A percentile compares a stretch with the other conserved stretches of the same genome.
These are phyloP conservation scores for Tetragonula clypearis DNA, from an alignment of 1,140 invertebrate species.

Conservation along the genomic window DNA sequence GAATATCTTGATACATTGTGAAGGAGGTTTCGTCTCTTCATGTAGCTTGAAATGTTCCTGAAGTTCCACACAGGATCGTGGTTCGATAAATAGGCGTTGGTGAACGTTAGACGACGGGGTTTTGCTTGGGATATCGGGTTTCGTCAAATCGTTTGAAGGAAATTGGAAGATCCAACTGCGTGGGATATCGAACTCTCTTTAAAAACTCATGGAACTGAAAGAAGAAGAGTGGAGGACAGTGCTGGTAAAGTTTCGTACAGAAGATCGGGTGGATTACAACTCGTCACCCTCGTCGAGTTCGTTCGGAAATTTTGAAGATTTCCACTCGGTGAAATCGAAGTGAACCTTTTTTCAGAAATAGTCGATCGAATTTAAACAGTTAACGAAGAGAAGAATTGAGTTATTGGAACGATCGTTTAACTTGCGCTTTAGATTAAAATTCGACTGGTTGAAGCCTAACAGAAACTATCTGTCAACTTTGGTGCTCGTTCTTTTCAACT, in stretches of 20 bases:
- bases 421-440: background rate
- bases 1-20: background rate
- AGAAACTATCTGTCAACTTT: constrained; percentile 8
- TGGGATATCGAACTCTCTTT: background rate
- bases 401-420: background rate
- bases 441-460: background rate
- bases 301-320: background rate
- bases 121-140: background rate
- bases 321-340: too few species aligned
- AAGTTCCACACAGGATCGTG: background rate
- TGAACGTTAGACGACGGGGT: background rate
- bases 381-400: background rate
- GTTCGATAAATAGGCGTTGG: too few species aligned
- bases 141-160: background rate
- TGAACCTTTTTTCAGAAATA: background rate
- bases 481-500: constrained; percentile 27
- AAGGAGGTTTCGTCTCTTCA: background rate
- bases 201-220: background rate
- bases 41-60: background rate
- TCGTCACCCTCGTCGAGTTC: background rate
- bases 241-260: background rate
- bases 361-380: background rate
- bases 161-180: background rate
- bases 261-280: background rate
- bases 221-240: background rate